Evolutionary conservation across 1,140 invertebrate species (phyloP).

Genomic region (Lepidurus arcticus): DNA sequence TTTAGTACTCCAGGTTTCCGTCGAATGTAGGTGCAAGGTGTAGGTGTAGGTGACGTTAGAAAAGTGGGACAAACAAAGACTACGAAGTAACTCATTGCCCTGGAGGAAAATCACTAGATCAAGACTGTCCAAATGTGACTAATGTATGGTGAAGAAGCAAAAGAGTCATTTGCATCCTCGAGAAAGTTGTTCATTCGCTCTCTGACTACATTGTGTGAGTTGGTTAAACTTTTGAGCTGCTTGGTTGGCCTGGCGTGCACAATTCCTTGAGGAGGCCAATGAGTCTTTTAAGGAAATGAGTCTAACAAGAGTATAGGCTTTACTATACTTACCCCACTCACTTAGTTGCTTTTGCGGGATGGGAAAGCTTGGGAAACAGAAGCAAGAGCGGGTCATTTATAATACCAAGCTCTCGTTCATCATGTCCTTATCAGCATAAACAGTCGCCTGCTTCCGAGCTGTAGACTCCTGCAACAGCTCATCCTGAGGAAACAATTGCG

Average conservation of each 20-base stretch:
- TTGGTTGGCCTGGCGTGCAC: not conserved
- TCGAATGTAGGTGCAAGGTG: no score
- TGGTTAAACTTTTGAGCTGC: not conserved
- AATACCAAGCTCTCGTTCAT: not conserved
- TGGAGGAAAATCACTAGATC: no score
- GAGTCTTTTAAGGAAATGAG: constrained; percentile 3
- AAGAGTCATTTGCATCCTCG: no score
- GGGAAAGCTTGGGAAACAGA: not conserved
- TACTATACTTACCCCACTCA: not conserved
- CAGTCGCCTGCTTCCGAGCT: not conserved
- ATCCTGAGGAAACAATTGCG: not conserved
- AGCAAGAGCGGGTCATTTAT: not conserved
- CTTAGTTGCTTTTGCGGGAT: not conserved
- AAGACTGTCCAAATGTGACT: no score
- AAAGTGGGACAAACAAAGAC: no score
- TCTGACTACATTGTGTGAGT: not conserved
- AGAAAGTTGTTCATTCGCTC: no score
- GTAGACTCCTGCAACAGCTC: not conserved
- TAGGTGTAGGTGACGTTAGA: no score
- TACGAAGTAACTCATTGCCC: no score
- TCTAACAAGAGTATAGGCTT: not conserved
- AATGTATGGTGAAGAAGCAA: no score
- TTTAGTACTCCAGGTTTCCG: no score
- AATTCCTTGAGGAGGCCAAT: not conserved
- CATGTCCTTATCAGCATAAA: not conserved